Evolutionary conservation across 2,113 vertebrate species (phyloP).

Genomic region (Oryzias celebensis): DNA sequence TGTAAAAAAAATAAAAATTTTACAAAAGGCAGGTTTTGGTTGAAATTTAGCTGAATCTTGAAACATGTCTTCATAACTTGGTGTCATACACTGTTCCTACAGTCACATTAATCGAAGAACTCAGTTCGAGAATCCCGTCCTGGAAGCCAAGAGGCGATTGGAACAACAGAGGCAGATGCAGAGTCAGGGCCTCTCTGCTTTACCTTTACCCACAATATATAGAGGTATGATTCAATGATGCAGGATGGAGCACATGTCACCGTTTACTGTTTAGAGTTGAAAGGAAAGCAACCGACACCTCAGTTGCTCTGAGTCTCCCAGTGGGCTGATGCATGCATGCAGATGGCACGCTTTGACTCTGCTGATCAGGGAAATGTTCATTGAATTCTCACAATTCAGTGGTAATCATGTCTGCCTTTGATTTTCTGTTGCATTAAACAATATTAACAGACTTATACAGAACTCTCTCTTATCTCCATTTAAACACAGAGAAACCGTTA

Average conservation of each 20-base stretch:
- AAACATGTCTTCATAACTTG: neutral
- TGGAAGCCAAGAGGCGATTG: constrained; percentile 97
- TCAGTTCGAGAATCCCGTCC: constrained; percentile 99
- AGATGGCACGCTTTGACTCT: constrained; percentile 26
- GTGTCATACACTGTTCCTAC: constrained; percentile 58
- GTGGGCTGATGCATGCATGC: constrained; percentile 24
- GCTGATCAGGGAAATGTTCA: constrained; percentile 1
- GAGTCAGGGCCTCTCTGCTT: constrained; percentile 92
- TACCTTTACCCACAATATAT: constrained; percentile 91
- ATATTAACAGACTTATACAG: neutral
- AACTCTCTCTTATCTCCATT: neutral
- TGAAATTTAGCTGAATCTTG: neutral
- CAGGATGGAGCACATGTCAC: constrained; percentile 38
- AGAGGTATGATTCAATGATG: constrained; percentile 82
- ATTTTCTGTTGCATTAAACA: neutral
- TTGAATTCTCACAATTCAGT: neutral
- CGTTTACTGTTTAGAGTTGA: constrained; percentile 26
- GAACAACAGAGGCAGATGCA: constrained; percentile 97
- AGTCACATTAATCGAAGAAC: constrained; percentile 99
- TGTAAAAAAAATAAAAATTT: too few species aligned
- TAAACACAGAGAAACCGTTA: constrained; percentile 87
- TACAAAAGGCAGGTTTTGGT: too few species aligned
- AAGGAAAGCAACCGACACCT: constrained; percentile 51
- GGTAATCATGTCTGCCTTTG: neutral
- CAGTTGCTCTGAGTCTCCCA: constrained; percentile 32